A percentile compares a stretch with the other conserved stretches of the same genome.
phyloP scores from a whole-genome alignment of 1,140 invertebrate species.

The Drosophila sulfurigaster region DNA sequence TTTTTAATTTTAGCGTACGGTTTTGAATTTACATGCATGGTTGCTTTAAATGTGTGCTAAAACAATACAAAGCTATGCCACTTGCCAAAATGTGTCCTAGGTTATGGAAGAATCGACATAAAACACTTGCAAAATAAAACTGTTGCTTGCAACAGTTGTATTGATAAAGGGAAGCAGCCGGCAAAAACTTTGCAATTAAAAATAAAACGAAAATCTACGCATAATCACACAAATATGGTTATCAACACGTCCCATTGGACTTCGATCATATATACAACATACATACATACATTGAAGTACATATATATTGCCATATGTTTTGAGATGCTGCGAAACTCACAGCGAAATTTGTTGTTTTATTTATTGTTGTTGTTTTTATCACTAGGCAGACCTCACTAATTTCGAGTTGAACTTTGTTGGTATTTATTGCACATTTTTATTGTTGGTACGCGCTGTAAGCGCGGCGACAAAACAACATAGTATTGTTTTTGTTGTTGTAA shows the following conservation, averaged over 20 bases:
- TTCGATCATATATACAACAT: conserved; percentile 43
- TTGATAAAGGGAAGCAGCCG: conserved; percentile 18
- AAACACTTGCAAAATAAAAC: neutral
- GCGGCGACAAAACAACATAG: conserved; percentile 48
- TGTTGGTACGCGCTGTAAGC: conserved; percentile 14
- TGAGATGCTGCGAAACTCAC: conserved; percentile 43
- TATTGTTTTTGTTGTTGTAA: conserved; percentile 75
- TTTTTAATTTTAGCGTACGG: conserved; percentile 56
- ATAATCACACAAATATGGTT: conserved; percentile 56
- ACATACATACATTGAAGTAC: conserved; percentile 34
- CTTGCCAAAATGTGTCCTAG: conserved; percentile 37
- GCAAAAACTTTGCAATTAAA: conserved; percentile 21
- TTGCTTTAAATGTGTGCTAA: conserved; percentile 29
- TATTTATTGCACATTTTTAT: conserved; percentile 41
- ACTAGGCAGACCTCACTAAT: conserved; percentile 1
- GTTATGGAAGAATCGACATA: conserved; percentile 23
- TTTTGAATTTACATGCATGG: conserved; percentile 49
- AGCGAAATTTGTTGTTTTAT: conserved; percentile 6
- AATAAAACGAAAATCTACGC: conserved; percentile 27
- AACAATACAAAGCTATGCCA: conserved; percentile 14
- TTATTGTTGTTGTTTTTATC: too few species aligned
- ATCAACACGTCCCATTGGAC: conserved; percentile 54
- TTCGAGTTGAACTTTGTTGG: neutral
- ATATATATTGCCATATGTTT: conserved; percentile 51
- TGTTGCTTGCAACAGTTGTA: conserved; percentile 29